Conservation (phyloP, 2,113 vertebrate species). For the Cynoglossus semilaevis region DNA sequence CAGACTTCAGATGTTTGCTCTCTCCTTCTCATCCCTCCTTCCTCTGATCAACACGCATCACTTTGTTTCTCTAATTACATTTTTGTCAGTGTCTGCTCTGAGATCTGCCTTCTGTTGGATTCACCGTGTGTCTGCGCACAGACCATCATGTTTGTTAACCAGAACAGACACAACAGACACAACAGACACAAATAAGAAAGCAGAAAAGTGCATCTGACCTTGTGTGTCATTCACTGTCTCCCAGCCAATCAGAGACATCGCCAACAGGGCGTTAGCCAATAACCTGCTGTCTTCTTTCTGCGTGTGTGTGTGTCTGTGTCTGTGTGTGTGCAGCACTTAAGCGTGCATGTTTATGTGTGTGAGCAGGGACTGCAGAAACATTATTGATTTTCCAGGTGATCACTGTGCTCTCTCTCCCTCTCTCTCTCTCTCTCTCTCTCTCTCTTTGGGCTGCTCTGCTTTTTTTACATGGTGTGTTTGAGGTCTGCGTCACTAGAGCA, state of each 20-base stretch:
- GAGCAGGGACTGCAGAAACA: conserved; percentile 12
- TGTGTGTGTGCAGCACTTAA: conserved; percentile 4
- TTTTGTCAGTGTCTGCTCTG: neutral
- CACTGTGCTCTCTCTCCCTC: conserved; percentile 23
- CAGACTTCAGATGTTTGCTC: conserved; percentile 5
- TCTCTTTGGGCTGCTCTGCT: conserved; percentile 5
- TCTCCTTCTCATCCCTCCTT: neutral
- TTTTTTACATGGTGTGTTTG: conserved; percentile 44
- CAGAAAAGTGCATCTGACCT: conserved; percentile 13
- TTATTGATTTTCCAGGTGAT: conserved; percentile 48
- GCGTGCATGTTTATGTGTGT: conserved; percentile 5
- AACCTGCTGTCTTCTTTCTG: neutral
- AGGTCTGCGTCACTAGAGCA: conserved; percentile 51
- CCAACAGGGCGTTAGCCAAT: conserved; percentile 14
- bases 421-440: conserved; percentile 6
- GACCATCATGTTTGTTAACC: neutral
- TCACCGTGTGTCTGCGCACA: neutral
- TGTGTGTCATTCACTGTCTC: conserved; percentile 33
- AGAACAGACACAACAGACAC: no score
- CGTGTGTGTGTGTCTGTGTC: conserved; percentile 1
- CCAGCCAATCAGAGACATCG: conserved; percentile 24
- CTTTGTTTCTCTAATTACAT: no score
- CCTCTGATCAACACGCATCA: neutral
- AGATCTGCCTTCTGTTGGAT: neutral
- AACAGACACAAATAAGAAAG: neutral